Evolutionary conservation across 2,888 invertebrate genomes (phyloP), one percentile per base, ranked within the genome.

Genomic region (Tromatobia lineatoria): DNA sequence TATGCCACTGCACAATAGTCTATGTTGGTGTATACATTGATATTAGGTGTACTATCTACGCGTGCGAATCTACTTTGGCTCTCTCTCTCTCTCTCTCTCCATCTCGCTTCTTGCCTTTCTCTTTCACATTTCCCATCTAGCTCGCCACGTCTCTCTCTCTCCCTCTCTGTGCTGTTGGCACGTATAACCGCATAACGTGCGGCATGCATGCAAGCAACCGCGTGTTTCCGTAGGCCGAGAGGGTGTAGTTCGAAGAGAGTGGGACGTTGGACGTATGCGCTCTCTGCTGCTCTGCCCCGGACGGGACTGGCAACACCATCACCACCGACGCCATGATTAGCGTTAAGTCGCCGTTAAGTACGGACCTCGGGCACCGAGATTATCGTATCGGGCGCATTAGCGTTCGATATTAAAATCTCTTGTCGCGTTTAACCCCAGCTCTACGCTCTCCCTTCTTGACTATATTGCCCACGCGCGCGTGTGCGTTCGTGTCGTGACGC

Each of bases 301-400:
- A 76, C 67, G 82, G 82, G 75, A 79, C 71, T 74, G 70, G 73
- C 69, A 71, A 38, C 52, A 47, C 75, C 75, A 71, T 71, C 80
- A 80, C 80, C 84, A 79, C 76, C 77, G 78, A 78, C 86, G 85
- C 70, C 85, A 80, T 88, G 89, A 91, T 91, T 89, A 89, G 88
- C 89, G 90, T 89, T 89, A 89, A 91, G 90, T 91, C 90, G 87
- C 86, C 90, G 89, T 89, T 90, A 90, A 91, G 90, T 89, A 90
- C 88, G 89, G 86, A 83, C 86, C 86, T 76, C 87, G 71, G 74
- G 83, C 82, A 83, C 76, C 86, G 89, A 87, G 90, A 91, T 91
- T 91, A 91, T 89, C 89, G 88, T 89, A 89, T 90, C 88, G 86
- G 74, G 70, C 77, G 76, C 85, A 83, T 85, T 84, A 87, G 84